These are phyloP conservation scores for Drosophila mettleri DNA, from an alignment of 2,888 invertebrate genomes.

Conservation along the genomic window DNA sequence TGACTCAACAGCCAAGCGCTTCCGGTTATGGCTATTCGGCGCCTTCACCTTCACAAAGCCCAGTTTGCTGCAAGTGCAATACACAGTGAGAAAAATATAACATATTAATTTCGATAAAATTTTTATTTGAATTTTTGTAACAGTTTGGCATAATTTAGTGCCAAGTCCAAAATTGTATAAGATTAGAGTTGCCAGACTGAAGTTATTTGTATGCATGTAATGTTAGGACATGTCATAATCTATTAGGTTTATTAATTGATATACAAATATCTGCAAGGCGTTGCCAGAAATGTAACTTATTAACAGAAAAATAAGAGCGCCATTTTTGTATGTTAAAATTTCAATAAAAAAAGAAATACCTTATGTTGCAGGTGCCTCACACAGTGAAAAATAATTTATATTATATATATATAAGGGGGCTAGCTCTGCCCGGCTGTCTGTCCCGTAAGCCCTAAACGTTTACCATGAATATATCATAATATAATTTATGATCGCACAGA, in stretches of 20 bases:
- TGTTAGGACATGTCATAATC: not conserved
- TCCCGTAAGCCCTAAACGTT: conserved; percentile 55
- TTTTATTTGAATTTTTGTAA: not conserved
- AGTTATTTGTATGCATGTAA: not conserved
- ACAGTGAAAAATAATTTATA: not conserved
- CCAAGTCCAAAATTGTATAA: too few species aligned
- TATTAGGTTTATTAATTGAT: not conserved
- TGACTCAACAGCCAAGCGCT: conserved; percentile 91
- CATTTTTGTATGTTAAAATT: not conserved
- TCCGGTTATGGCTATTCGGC: conserved; percentile 92
- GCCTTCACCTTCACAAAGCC: conserved; percentile 90
- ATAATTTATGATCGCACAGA: conserved; percentile 63
- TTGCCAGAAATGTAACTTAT: not conserved
- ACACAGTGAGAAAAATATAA: conserved; percentile 84
- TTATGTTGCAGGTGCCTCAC: conserved; percentile 86
- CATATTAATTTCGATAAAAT: not conserved
- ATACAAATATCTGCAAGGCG: not conserved
- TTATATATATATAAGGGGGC: not conserved
- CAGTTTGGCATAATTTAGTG: not conserved
- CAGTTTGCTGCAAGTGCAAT: conserved; percentile 87
- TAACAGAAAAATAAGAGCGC: not conserved
- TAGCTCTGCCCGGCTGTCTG: conserved; percentile 27
- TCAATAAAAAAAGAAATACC: too few species aligned
- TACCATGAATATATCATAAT: conserved; percentile 71
- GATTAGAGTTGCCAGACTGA: conserved; percentile 4